phyloP scores from a whole-genome alignment of 2,797 vertebrate species.

The Chiloscyllium punctatum region DNA sequence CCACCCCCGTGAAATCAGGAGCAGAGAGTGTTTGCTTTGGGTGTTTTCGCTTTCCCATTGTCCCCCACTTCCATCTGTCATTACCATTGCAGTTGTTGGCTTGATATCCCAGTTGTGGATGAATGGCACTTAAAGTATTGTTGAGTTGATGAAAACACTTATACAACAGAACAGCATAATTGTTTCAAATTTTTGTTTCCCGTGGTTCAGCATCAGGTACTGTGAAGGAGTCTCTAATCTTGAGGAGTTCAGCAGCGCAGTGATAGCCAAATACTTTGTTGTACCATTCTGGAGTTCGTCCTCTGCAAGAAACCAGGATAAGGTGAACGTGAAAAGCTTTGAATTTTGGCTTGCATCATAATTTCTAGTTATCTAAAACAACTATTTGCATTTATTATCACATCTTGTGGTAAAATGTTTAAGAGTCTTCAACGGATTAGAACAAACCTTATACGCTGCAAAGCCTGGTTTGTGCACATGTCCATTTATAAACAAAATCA shows the following conservation, averaged over 20 bases:
- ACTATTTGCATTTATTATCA: not conserved
- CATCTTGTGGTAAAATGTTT: not conserved
- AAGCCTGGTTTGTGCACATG: not conserved
- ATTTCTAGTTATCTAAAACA: not conserved
- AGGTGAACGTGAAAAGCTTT: not conserved
- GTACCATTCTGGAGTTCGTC: conserved; percentile 68
- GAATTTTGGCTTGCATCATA: not conserved
- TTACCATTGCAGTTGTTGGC: not conserved
- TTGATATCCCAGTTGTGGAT: not conserved
- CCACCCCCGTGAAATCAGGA: not conserved
- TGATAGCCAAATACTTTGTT: conserved; percentile 60
- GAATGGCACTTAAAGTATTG: not conserved
- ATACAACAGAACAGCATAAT: not conserved
- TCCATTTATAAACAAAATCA: not conserved
- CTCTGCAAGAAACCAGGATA: conserved; percentile 51
- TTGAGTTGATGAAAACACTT: not conserved
- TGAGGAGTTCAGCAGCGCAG: conserved; percentile 56
- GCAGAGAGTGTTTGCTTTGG: not conserved
- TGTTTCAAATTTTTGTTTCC: conserved; percentile 49
- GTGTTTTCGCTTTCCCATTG: not conserved
- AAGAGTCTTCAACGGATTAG: not conserved
- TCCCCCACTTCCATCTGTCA: not conserved
- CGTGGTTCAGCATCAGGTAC: conserved; percentile 41
- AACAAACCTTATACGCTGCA: not conserved
- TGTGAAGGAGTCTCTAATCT: conserved; percentile 57